Evolutionary conservation across 1,140 invertebrate genomes (phyloP).

Genomic region (Bombyx mandarina): DNA sequence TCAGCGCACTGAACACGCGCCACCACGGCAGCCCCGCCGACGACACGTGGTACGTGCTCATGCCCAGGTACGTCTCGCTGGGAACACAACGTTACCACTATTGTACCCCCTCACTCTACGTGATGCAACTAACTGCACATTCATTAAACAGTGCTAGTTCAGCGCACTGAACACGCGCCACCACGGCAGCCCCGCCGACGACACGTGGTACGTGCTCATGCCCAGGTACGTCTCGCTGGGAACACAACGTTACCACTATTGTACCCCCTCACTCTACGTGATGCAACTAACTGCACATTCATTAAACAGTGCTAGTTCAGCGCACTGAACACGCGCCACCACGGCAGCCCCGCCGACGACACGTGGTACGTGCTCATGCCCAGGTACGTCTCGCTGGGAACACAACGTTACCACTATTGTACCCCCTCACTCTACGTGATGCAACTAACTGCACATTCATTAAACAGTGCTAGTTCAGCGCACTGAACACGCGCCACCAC

Average conservation of each 20-base stretch:
- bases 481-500: no score
- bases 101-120: constrained; percentile 70
- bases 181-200: no score
- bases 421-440: constrained; percentile 74
- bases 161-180: no score
- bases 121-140: constrained; percentile 60
- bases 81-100: constrained; percentile 74
- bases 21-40: no score
- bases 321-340: no score
- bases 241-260: constrained; percentile 76
- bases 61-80: constrained; percentile 82
- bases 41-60: constrained; percentile 26
- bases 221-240: constrained; percentile 81
- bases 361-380: no score
- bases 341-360: no score
- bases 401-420: constrained; percentile 75
- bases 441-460: no score
- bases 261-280: constrained; percentile 73
- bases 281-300: constrained; percentile 26
- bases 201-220: no score
- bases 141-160: constrained; percentile 70
- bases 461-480: constrained; percentile 75
- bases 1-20: constrained; percentile 68
- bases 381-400: constrained; percentile 78
- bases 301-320: constrained; percentile 75